Percentiles rank a stretch among this genome's conserved stretches.
phyloP scores from a whole-genome alignment of 2,113 vertebrate species.

The Spea bombifrons region DNA sequence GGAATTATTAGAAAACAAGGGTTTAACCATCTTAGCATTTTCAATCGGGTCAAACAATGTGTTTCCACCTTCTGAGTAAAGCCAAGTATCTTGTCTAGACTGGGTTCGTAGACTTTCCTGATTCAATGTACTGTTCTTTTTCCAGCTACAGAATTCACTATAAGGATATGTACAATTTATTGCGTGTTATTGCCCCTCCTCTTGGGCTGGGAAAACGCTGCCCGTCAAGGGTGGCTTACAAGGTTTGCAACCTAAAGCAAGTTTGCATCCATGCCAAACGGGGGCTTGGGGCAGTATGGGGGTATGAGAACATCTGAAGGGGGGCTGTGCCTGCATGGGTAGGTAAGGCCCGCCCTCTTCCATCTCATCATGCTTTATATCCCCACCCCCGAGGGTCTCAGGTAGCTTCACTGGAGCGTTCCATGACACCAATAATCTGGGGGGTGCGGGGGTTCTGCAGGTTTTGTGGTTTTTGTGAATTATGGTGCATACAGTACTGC shows the following conservation, averaged over 20 bases:
- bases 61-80: too few species aligned
- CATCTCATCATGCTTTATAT: slow-evolving; percentile 39
- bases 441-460: neutral
- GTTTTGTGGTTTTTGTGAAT: neutral
- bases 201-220: slow-evolving; percentile 97
- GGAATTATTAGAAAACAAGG: too few species aligned
- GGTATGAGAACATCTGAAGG: slow-evolving; percentile 7
- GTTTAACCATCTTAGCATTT: too few species aligned
- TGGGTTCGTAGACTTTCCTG: neutral
- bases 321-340: slow-evolving; percentile 73
- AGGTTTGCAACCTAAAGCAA: slow-evolving; percentile 89
- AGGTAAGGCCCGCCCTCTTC: slow-evolving; percentile 60
- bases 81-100: neutral
- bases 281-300: slow-evolving; percentile 2
- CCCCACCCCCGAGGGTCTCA: slow-evolving; percentile 23
- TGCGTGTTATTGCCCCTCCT: slow-evolving; percentile 90
- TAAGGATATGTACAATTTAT: slow-evolving; percentile 98
- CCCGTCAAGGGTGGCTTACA: slow-evolving; percentile 96
- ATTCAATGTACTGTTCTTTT: slow-evolving; percentile 75
- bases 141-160: slow-evolving; percentile 93
- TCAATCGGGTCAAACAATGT: too few species aligned
- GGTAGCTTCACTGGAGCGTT: slow-evolving; percentile 27
- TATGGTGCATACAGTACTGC: neutral
- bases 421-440: neutral
- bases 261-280: slow-evolving; percentile 59